Base-by-base conservation (phyloP, 2,113 vertebrate genomes). In the Larimichthys crocea region DNA sequence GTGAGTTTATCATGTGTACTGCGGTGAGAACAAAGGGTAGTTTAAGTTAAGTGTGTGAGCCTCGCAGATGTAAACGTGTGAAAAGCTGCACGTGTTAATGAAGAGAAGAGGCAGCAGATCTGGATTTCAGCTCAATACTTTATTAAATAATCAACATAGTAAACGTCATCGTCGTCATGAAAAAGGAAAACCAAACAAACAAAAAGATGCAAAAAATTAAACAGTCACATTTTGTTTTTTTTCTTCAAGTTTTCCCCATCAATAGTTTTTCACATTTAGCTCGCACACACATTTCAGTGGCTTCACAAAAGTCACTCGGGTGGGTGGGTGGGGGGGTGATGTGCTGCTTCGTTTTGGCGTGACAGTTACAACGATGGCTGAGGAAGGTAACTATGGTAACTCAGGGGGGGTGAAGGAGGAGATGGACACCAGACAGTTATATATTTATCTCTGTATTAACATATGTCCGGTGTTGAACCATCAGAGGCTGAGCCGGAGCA, bases 131-230 rank as follows among this genome's bases (percentile, higher is more conserved):
- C 79, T 91, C 74, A 86, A 90, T 83, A 91, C 86, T 94, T 95
- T 95, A 95, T 94, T 94, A 92, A 93, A 94, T 94, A 92, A 88
- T 88, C 72, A 88, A 86, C 81, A 91, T 62, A 76, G 69, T 84
- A 79, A 90, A 91, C 84, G 85, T 69, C 79, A 69, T 84, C 85
- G 57, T 87, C 79, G 62, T 89, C 59, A 83, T 83, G 76, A 86
- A 91, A 88, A 81, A 86, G 50, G 31, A 86, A 82, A 82, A 75
- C 19, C 82, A 82, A 82, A 78, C 56, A 73, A 71, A 82, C 26
- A 52, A 88, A 63, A 84, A 31, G 42, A 74, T 31, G n/a, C n/a
- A n/a, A n/a, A 84, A 66, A 68, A 83, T 24, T 24, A 84, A 85
- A 85, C 74, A 63, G 85, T 93, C 89, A 90, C 82, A 85, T 88